Evolutionary conservation across 2,888 invertebrate species (phyloP).

Genomic region (Diplolepis rosae): DNA sequence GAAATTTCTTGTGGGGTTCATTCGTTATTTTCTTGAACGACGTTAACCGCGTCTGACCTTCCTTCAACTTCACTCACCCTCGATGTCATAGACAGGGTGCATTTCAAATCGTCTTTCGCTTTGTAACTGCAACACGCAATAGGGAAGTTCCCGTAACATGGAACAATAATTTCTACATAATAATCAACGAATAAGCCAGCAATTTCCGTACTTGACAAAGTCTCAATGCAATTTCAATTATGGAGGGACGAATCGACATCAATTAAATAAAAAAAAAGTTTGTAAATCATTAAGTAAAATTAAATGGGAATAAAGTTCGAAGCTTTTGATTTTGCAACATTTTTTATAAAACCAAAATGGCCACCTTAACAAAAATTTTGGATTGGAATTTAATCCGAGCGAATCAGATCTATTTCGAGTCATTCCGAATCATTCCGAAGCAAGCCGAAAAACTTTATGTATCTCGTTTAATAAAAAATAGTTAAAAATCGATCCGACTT

Average conservation of each 20-base stretch:
- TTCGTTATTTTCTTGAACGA: background rate
- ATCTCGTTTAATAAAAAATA: no score
- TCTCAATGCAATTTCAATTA: background rate
- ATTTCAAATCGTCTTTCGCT: conserved; percentile 44
- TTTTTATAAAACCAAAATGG: no score
- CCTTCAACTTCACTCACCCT: conserved; percentile 72
- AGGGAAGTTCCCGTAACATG: background rate
- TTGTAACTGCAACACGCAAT: background rate
- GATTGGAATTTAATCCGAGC: no score
- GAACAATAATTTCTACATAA: conserved; percentile 10
- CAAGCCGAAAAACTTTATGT: no score
- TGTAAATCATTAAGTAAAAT: background rate
- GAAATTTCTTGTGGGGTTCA: background rate
- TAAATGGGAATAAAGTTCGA: no score
- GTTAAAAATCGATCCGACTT: no score
- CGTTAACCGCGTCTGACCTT: conserved; percentile 59
- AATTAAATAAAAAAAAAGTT: no score
- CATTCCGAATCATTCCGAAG: no score
- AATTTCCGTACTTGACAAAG: background rate
- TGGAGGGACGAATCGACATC: background rate
- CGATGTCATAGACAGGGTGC: conserved; percentile 68
- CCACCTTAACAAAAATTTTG: no score
- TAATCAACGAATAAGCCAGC: conserved; percentile 24
- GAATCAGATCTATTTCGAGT: no score
- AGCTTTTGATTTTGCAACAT: no score